Conservation (phyloP, 2,113 vertebrate species). For the Tragulus kanchil region DNA sequence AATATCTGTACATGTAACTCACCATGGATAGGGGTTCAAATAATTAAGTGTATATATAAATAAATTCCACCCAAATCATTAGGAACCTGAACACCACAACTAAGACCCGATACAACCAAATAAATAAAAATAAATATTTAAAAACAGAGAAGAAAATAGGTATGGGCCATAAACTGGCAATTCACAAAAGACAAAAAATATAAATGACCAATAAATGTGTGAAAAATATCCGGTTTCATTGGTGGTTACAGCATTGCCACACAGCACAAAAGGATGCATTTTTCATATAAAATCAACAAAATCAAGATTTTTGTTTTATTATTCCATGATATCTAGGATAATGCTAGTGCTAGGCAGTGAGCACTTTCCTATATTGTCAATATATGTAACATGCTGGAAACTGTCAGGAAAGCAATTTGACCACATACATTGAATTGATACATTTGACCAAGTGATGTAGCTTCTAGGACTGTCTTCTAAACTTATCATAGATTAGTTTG, state of each 20-base stretch:
- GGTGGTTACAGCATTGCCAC: not conserved
- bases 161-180: not conserved
- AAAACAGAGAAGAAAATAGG: not conserved
- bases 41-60: constrained; percentile 3
- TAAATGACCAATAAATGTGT: not conserved
- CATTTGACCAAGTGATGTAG: not conserved
- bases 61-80: not conserved
- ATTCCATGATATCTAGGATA: not conserved
- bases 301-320: not conserved
- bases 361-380: not conserved
- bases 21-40: not conserved
- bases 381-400: not conserved
- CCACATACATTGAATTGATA: not conserved
- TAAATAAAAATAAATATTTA: not conserved
- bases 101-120: no score
- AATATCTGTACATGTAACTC: not conserved
- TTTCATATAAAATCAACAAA: not conserved
- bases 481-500: not conserved
- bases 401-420: not conserved
- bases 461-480: not conserved
- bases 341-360: not conserved
- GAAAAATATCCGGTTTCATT: not conserved
- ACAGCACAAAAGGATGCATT: not conserved
- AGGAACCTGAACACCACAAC: not conserved
- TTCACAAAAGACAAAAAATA: not conserved